Base-by-base conservation (phyloP, 2,797 vertebrate genomes). In the Champsocephalus esox region DNA sequence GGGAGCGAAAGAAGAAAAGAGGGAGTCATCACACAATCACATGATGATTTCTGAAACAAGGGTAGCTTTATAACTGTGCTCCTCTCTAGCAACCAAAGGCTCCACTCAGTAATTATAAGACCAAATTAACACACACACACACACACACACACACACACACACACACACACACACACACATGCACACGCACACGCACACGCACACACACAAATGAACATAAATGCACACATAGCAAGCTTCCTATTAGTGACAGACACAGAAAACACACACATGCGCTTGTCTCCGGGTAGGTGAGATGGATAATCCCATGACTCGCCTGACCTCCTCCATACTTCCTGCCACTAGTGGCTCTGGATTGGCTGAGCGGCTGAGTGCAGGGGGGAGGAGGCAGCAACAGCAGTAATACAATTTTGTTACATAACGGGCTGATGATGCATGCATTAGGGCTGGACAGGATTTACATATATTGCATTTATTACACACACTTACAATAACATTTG, bases 251-350 rank as follows among this genome's bases (percentile, higher is more conserved):
- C 73, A 80, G 67, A 79, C 63, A 64, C 66, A 70, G 7, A 24
- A 38, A n/a, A 73, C 43, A 70, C 66, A 76, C 77, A 77, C 75
- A 79, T 48, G 62, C 54, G 73, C 83, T 86, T 82, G 84, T 93
- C 88, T 89, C 85, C 2, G 81, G 82, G 85, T 90, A 93, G 92
- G 91, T 94, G 91, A 93, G 89, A 88, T 82, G 75, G 86, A 93
- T 94, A 93, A 94, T 94, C 92, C 87, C 87, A 91, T 92, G 92
- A 93, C 87, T 90, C 65, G 85, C 85, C 82, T 93, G 91, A 94
- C 90, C 92, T 93, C 91, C 78, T 89, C 89, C 80, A 82, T 85
- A 87, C 82, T 86, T 84, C 54, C 77, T 80, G 86, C 81, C 81
- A 77, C 82, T 73, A 57, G 75, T 64, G 79, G 73, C 77, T 66